phyloP scores from a whole-genome alignment of 2,797 vertebrate species.

The Orientallactaga sibirica region DNA sequence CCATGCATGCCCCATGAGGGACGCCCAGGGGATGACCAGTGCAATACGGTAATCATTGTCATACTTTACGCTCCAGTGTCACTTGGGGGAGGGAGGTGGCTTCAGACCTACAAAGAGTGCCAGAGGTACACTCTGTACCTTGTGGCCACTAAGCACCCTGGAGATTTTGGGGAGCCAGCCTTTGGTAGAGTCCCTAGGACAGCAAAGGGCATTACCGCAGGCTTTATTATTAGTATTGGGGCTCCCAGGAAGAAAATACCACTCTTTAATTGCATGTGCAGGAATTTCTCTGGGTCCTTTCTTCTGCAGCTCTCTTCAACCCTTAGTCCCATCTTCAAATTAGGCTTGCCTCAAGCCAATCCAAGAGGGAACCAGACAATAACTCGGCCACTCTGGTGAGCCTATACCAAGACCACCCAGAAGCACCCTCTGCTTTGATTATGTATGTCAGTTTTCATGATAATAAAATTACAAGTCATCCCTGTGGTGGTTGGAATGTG shows the following conservation, averaged over 20 bases:
- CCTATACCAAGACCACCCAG: not conserved
- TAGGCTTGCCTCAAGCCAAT: not conserved
- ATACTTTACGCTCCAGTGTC: not conserved
- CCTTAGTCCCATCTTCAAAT: not conserved
- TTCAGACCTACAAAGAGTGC: not conserved
- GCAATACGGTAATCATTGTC: not conserved
- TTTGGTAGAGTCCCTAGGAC: not conserved
- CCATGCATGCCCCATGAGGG: too few species aligned
- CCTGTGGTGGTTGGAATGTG: too few species aligned
- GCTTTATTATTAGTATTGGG: not conserved
- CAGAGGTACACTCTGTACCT: not conserved
- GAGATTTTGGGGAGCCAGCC: not conserved
- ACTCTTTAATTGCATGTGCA: not conserved
- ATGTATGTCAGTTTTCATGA: not conserved
- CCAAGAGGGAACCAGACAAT: not conserved
- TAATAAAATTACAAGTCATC: not conserved
- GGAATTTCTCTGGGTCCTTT: not conserved
- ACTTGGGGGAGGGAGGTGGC: not conserved
- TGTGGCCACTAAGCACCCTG: not conserved
- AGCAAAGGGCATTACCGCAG: not conserved
- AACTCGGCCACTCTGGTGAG: not conserved
- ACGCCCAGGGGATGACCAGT: not conserved
- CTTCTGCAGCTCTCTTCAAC: not conserved
- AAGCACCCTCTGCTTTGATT: not conserved
- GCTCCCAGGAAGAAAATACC: not conserved